These are phyloP conservation scores for Rhinogobio ventralis DNA, from an alignment of 2,797 vertebrate species.

Conservation along the genomic window DNA sequence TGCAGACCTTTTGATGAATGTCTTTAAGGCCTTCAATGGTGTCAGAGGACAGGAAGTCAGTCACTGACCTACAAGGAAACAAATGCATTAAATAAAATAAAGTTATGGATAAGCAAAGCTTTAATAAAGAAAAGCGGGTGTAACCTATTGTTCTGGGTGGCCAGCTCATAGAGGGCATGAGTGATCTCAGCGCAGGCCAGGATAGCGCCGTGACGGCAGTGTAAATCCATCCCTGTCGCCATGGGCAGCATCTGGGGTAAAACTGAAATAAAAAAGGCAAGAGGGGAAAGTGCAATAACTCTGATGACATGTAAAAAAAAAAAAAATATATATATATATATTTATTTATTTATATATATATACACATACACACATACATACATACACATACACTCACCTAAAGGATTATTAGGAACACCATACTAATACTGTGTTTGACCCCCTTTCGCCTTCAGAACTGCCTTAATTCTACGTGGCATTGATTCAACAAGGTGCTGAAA, in stretches of 20 bases:
- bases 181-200: slow-evolving; percentile 91
- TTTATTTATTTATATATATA: too few relatives aligned
- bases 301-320: not conserved
- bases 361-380: too few relatives aligned
- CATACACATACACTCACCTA: too few relatives aligned
- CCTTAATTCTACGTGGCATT: too few relatives aligned
- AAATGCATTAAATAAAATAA: not conserved
- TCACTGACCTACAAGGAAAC: slow-evolving; percentile 73
- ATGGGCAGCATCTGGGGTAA: slow-evolving; percentile 85
- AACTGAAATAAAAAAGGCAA: slow-evolving; percentile 74
- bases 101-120: not conserved
- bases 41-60: slow-evolving; percentile 79
- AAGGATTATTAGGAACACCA: too few relatives aligned
- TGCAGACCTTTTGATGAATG: slow-evolving; percentile 87
- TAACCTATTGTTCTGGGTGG: slow-evolving; percentile 82
- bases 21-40: slow-evolving; percentile 82
- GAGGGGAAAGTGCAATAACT: not conserved
- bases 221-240: slow-evolving; percentile 86
- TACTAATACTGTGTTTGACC: too few relatives aligned
- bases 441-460: too few relatives aligned
- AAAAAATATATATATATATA: too few relatives aligned
- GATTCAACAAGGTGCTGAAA: too few relatives aligned
- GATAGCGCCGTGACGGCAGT: slow-evolving; percentile 90
- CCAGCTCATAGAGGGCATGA: slow-evolving; percentile 84
- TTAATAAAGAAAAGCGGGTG: not conserved